Evolutionary conservation across 2,888 invertebrate species (phyloP).

Genomic region (Sarcophaga subvicina): DNA sequence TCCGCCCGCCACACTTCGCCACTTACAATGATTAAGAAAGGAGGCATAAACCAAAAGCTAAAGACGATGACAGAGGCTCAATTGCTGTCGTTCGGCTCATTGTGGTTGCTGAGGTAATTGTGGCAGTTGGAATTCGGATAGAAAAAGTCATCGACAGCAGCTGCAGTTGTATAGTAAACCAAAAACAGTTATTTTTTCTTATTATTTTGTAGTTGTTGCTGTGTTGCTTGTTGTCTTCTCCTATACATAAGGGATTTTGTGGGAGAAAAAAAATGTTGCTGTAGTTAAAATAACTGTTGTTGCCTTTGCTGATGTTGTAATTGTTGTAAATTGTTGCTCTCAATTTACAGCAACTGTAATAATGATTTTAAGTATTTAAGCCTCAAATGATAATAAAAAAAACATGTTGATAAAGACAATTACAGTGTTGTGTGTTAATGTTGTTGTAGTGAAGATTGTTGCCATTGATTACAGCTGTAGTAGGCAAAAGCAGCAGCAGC

Average conservation of each 20-base stretch:
- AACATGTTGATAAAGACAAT: constrained; percentile 16
- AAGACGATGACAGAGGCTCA: constrained; percentile 2
- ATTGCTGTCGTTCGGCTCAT: not conserved
- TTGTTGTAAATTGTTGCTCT: constrained; percentile 18
- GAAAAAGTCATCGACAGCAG: not conserved
- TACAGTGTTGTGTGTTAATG: not conserved
- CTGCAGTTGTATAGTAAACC: too few relatives aligned
- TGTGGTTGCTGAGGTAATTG: constrained; percentile 5
- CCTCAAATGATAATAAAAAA: constrained; percentile 44
- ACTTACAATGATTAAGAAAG: constrained; percentile 23
- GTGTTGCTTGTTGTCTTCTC: too few relatives aligned
- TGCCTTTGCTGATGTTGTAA: constrained; percentile 5
- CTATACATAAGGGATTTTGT: too few relatives aligned
- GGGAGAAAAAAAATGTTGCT: too few relatives aligned
- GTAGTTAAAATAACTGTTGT: not conserved
- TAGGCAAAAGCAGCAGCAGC: not conserved
- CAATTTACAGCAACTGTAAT: constrained; percentile 10
- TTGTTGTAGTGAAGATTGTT: constrained; percentile 13
- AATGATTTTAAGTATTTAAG: constrained; percentile 54
- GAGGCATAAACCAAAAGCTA: not conserved
- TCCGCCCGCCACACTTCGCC: not conserved
- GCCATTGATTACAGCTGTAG: constrained; percentile 33
- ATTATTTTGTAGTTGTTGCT: not conserved
- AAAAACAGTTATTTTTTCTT: not conserved
- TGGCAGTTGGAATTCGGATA: constrained; percentile 1